phyloP scores from a whole-genome alignment of 2,797 vertebrate species.

The Anniella stebbinsi region DNA sequence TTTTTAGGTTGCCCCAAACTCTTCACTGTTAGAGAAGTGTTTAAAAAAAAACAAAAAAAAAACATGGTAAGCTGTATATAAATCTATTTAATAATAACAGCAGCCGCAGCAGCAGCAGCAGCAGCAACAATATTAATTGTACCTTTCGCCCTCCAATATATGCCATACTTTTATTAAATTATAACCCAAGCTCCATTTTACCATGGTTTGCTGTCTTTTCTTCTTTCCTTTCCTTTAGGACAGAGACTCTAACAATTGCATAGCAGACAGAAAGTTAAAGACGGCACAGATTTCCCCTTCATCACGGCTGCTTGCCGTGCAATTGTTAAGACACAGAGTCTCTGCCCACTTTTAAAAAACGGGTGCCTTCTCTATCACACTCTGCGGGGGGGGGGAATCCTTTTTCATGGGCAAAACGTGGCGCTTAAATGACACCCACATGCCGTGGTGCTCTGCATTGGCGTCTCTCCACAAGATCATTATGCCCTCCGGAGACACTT shows the following conservation, averaged over 20 bases:
- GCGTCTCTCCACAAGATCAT: not conserved
- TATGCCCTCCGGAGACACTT: not conserved
- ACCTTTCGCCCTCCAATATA: too few relatives aligned
- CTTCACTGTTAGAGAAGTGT: not conserved
- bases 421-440: too few relatives aligned
- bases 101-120: too few relatives aligned
- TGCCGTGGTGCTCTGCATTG: not conserved
- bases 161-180: not conserved
- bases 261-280: not conserved
- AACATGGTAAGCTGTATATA: too few relatives aligned
- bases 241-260: not conserved
- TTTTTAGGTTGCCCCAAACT: not conserved
- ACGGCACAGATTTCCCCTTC: not conserved
- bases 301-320: not conserved
- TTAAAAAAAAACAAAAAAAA: too few relatives aligned
- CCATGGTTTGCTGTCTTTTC: not conserved
- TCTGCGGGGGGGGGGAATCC: not conserved
- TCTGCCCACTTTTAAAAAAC: not conserved
- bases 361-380: not conserved
- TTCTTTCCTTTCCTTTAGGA: not conserved
- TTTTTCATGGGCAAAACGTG: not conserved
- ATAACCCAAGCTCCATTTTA: not conserved
- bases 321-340: not conserved
- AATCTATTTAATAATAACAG: too few relatives aligned
- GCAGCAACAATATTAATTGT: too few relatives aligned